These are phyloP conservation scores for Dromococcyx pavoninus DNA, from an alignment of 2,797 vertebrate genomes.

Conservation along the genomic window DNA sequence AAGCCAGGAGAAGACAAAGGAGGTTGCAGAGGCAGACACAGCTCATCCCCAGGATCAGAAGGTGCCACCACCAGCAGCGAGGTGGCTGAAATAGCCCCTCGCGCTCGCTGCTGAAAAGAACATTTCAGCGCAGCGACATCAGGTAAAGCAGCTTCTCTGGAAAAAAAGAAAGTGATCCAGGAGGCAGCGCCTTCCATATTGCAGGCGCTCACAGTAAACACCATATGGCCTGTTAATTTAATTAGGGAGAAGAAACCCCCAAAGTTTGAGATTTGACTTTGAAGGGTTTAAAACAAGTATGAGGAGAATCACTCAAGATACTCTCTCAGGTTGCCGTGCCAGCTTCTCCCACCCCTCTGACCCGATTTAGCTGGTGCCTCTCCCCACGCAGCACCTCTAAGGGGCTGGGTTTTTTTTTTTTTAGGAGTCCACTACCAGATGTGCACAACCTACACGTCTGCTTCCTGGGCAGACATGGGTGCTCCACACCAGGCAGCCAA, in stretches of 20 bases:
- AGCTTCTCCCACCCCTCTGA: not conserved
- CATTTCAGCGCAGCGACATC: constrained; percentile 67
- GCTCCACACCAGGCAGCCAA: not conserved
- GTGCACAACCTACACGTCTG: not conserved
- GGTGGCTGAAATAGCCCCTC: constrained; percentile 44
- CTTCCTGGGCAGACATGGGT: not conserved
- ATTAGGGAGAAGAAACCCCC: constrained; percentile 69
- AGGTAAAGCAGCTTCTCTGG: constrained; percentile 69
- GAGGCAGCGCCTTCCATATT: constrained; percentile 53
- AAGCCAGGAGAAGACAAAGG: not conserved
- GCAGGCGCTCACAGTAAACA: constrained; percentile 71
- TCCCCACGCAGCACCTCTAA: not conserved
- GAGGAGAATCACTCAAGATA: constrained; percentile 48
- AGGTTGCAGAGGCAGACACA: not conserved
- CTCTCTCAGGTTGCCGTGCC: not conserved
- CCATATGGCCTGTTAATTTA: constrained; percentile 77
- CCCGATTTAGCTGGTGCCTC: not conserved
- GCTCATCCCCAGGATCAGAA: not conserved
- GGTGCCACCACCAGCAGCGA: not conserved
- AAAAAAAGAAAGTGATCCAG: constrained; percentile 68
- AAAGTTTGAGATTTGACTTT: constrained; percentile 72
- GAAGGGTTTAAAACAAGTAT: constrained; percentile 56
- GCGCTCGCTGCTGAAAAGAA: constrained; percentile 46
- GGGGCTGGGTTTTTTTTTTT: not conserved
- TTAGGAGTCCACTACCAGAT: not conserved